phyloP scores from a whole-genome alignment of 2,113 vertebrate species.

The Zapornia atra region DNA sequence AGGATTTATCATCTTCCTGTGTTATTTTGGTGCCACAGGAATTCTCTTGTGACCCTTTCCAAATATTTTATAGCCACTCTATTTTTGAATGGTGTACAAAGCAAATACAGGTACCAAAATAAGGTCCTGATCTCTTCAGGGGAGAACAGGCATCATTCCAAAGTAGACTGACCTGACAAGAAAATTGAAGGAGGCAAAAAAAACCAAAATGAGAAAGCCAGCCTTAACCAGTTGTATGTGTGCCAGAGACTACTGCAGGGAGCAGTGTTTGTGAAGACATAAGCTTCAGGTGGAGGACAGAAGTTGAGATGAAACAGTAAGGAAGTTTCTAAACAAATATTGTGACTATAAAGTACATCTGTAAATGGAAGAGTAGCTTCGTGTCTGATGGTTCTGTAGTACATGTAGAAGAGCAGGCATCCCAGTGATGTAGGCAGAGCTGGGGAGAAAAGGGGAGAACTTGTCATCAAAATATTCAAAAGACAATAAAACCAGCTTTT shows the following conservation, averaged over 20 bases:
- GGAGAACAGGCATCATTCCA: neutral
- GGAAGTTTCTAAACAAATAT: neutral
- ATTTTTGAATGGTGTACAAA: neutral
- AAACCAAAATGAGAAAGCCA: neutral
- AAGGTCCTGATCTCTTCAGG: neutral
- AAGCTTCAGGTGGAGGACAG: neutral
- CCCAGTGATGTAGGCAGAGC: neutral
- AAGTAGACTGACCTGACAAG: neutral
- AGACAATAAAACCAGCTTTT: neutral
- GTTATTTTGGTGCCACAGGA: neutral
- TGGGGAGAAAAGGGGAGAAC: neutral
- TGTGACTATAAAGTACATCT: neutral
- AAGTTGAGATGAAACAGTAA: neutral
- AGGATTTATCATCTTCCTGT: neutral
- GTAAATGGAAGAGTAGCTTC: neutral
- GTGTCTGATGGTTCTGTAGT: neutral
- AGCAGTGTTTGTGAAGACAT: neutral
- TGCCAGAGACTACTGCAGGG: neutral
- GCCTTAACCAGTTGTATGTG: neutral
- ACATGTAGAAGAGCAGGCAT: neutral
- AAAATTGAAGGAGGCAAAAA: neutral
- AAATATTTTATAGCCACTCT: accelerated
- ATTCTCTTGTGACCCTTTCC: neutral
- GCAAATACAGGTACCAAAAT: neutral
- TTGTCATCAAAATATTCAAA: neutral